phyloP scores from a whole-genome alignment of 2,113 vertebrate genomes.

The Dasyprocta punctata region DNA sequence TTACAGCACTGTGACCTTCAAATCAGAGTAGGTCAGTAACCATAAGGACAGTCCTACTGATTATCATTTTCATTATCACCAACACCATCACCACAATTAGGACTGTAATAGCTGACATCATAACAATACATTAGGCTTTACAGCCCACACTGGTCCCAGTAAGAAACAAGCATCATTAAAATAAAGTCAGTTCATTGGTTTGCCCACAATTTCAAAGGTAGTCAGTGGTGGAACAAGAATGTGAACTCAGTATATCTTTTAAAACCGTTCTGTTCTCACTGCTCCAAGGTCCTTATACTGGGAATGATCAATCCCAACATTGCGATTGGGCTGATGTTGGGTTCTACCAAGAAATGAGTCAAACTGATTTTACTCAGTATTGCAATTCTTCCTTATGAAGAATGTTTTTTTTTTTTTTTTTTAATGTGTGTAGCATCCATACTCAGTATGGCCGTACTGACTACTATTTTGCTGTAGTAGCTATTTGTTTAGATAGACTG shows the following conservation, averaged over 20 bases:
- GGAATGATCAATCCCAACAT: not conserved
- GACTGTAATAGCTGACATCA: not conserved
- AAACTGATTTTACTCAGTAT: not conserved
- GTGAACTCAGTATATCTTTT: not conserved
- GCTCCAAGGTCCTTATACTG: not conserved
- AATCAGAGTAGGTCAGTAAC: not conserved
- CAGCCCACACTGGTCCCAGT: not conserved
- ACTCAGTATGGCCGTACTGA: not conserved
- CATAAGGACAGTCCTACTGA: not conserved
- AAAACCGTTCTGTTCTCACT: not conserved
- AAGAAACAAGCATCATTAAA: constrained; percentile 13
- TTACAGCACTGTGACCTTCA: no score
- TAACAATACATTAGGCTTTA: not conserved
- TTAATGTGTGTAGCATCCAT: not conserved
- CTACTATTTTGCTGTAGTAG: constrained; percentile 25
- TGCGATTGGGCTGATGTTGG: not conserved
- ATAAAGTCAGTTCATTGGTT: constrained; percentile 11
- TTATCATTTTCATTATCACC: not conserved
- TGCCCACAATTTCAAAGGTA: not conserved
- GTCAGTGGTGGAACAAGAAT: not conserved
- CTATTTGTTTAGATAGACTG: constrained; percentile 41
- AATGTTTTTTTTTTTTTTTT: not conserved
- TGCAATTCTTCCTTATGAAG: not conserved
- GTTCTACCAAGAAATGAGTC: not conserved
- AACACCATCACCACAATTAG: not conserved